phyloP scores from a whole-genome alignment of 2,113 vertebrate species.

The Cryptotis parvus region DNA sequence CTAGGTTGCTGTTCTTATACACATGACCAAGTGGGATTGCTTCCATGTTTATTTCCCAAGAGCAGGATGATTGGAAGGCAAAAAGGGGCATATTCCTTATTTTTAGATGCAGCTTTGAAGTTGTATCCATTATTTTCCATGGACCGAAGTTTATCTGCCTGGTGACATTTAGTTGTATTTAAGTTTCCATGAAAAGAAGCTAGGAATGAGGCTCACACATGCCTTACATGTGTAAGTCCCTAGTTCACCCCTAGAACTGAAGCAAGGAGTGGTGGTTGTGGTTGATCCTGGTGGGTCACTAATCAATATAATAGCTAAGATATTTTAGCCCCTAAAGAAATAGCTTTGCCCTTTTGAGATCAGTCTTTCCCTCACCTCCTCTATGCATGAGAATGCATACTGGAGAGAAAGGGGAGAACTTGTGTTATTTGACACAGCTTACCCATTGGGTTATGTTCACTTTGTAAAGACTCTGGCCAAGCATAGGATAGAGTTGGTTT shows the following conservation, averaged over 20 bases:
- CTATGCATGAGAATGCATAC: background rate
- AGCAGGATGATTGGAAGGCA: background rate
- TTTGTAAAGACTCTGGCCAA: background rate
- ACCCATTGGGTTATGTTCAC: background rate
- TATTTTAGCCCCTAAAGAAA: background rate
- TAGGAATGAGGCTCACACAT: background rate
- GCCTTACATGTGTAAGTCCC: too few relatives aligned
- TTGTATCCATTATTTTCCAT: background rate
- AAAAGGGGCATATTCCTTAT: background rate
- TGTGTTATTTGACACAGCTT: conserved; percentile 28
- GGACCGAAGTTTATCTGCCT: background rate
- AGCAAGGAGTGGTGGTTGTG: background rate
- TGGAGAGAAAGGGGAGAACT: background rate
- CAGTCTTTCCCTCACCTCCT: background rate
- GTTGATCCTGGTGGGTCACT: background rate
- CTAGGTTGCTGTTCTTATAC: background rate
- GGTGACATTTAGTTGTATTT: background rate
- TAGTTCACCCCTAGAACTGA: background rate
- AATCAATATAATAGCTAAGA: background rate
- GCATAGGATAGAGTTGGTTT: background rate
- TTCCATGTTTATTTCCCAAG: background rate
- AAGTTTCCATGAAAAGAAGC: conserved; percentile 11
- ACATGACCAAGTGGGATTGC: background rate
- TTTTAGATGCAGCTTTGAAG: background rate
- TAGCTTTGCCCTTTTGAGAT: background rate